phyloP scores from a whole-genome alignment of 2,797 vertebrate species.

The Anguilla megastoma region DNA sequence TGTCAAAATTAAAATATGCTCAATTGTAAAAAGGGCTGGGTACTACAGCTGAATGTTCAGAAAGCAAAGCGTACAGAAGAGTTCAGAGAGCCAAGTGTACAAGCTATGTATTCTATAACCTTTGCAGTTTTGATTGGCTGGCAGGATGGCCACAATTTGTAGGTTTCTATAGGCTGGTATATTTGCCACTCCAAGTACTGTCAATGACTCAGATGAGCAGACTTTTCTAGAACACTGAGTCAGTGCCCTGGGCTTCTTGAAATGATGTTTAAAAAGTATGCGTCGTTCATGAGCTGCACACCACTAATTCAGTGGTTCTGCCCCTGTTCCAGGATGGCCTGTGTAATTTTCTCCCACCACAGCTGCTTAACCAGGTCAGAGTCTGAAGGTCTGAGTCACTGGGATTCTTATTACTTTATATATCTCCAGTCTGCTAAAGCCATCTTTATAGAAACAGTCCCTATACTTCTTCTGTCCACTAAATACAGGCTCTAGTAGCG shows the following conservation, averaged over 20 bases:
- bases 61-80: neutral
- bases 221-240: neutral
- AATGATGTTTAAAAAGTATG: slow-evolving; percentile 9
- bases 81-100: neutral
- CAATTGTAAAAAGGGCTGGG: neutral
- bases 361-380: slow-evolving; percentile 7
- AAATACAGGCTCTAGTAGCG: slow-evolving; percentile 4
- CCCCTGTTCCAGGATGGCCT: neutral
- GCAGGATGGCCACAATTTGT: neutral
- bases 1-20: neutral
- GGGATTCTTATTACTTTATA: neutral
- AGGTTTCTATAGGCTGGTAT: neutral
- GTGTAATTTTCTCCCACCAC: neutral
- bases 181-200: neutral
- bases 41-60: neutral
- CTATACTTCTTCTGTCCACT: neutral
- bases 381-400: neutral
- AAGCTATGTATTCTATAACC: neutral
- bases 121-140: neutral
- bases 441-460: slow-evolving; percentile 3
- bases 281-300: neutral
- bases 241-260: neutral
- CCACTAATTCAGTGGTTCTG: slow-evolving; percentile 8
- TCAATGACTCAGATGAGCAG: neutral
- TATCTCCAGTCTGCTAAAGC: slow-evolving; percentile 1